Evolutionary conservation across 1,140 invertebrate species (phyloP).

Genomic region (Ylistrum balloti): DNA sequence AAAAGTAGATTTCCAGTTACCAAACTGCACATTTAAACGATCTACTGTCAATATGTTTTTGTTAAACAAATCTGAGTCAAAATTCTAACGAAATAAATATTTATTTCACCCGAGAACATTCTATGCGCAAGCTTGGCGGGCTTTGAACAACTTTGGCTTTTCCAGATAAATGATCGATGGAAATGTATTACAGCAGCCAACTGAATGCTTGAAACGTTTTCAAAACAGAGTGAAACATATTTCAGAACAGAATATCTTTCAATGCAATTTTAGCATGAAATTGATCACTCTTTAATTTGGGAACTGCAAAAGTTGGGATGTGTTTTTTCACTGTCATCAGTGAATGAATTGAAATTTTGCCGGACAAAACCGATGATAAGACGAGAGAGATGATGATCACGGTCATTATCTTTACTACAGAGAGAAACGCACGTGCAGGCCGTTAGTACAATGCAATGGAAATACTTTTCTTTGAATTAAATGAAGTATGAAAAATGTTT

Average conservation of each 20-base stretch:
- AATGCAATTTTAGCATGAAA: conserved; percentile 19
- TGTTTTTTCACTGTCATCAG: not conserved
- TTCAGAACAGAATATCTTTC: conserved; percentile 14
- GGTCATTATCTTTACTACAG: not conserved
- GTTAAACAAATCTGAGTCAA: not conserved
- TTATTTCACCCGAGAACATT: not conserved
- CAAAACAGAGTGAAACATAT: conserved; percentile 39
- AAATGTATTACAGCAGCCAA: not conserved
- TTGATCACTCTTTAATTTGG: conserved; percentile 19
- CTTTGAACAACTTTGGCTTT: not conserved
- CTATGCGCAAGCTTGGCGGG: not conserved
- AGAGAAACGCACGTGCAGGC: not conserved
- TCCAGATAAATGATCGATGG: conserved; percentile 9
- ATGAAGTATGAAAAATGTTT: conserved; percentile 15
- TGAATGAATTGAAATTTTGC: not conserved
- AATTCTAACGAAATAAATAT: not conserved
- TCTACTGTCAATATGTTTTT: not conserved
- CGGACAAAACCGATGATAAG: not conserved
- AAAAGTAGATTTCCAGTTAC: not conserved
- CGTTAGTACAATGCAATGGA: not conserved
- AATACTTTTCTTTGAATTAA: conserved; percentile 30
- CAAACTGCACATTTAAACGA: not conserved
- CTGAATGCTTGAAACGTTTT: conserved; percentile 19
- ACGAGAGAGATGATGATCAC: not conserved
- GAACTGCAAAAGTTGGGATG: not conserved